Evolutionary conservation across 2,888 invertebrate species (phyloP), one percentile per base, ranked within the genome.

Genomic region (Drosophila subsilvestris): DNA sequence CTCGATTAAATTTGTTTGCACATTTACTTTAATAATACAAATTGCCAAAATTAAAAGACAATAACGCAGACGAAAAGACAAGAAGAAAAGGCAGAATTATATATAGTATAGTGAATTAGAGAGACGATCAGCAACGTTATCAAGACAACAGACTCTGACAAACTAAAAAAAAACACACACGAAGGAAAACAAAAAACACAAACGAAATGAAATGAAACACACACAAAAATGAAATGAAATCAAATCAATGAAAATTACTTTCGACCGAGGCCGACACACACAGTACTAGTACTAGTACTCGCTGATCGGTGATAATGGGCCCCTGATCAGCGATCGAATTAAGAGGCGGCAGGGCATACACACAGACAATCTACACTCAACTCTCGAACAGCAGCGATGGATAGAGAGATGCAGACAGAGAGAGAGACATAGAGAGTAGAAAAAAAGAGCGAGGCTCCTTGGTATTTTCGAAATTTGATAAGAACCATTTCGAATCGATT

Each of bases 71-170:
- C 74, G 70, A 58, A 70, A 69, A 67, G 63, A 78, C 72, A 14
- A 73, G 63, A 76, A 60, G 43, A 66, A 61, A 61, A 48, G 58
- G 47, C 74, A 63, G 53, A 62, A 66, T 63, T 61, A 50, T 50
- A 32, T 32, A 32, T 32, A 57, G 25, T 53, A 61, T 37, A 53
- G 47, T 69, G 57, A 55, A 65, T 57, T 63, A 57, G 45, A 67
- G 50, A 67, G 50, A 67, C 65, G 59, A 73, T 78, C 77, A 82
- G 78, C 80, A 79, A 86, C 83, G 88, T 91, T 91, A 90, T 91
- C 92, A 90, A 91, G 90, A 91, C 91, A 91, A 91, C 86, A 90
- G 91, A 91, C 91, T 90, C 89, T 90, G 90, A 91, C 91, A 91
- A 90, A 91, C 91, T 91, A 85, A 91, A 49, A 85, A 91, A 49